phyloP scores from a whole-genome alignment of 2,113 vertebrate species.

The Agapornis roseicollis region DNA sequence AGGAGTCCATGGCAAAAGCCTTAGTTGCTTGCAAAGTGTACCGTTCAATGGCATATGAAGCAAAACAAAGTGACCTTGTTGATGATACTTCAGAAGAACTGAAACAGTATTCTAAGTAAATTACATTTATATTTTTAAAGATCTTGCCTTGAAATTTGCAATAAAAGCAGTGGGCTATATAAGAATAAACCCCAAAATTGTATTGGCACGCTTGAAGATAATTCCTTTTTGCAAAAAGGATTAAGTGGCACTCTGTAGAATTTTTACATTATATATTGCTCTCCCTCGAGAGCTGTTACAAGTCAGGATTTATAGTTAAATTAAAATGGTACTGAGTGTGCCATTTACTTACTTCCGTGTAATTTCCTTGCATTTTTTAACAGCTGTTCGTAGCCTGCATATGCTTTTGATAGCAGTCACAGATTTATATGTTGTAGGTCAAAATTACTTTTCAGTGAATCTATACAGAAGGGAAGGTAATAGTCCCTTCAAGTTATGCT shows the following conservation, averaged over 20 bases:
- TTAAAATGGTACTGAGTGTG: background rate
- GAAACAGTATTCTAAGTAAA: conserved; percentile 94
- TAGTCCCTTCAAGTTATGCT: background rate
- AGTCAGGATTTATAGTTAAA: background rate
- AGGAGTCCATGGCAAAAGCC: conserved; percentile 98
- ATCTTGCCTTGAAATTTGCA: background rate
- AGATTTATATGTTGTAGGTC: background rate
- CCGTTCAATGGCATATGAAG: conserved; percentile 94
- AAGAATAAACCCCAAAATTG: background rate
- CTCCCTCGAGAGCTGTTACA: background rate
- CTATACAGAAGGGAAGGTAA: background rate
- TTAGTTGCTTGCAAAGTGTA: conserved; percentile 96
- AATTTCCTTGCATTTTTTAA: background rate
- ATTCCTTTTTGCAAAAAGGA: too few species aligned
- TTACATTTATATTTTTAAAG: background rate
- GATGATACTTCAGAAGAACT: conserved; percentile 96
- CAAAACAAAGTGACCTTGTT: conserved; percentile 96
- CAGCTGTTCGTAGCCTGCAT: background rate
- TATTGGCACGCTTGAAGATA: background rate
- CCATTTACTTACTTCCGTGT: background rate
- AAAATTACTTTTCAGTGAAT: background rate
- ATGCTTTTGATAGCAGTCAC: background rate
- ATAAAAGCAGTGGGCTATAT: background rate
- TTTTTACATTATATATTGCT: background rate
- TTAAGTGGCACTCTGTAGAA: background rate